These are phyloP conservation scores for Tiliqua scincoides DNA, from an alignment of 2,113 vertebrate species.

Conservation along the genomic window DNA sequence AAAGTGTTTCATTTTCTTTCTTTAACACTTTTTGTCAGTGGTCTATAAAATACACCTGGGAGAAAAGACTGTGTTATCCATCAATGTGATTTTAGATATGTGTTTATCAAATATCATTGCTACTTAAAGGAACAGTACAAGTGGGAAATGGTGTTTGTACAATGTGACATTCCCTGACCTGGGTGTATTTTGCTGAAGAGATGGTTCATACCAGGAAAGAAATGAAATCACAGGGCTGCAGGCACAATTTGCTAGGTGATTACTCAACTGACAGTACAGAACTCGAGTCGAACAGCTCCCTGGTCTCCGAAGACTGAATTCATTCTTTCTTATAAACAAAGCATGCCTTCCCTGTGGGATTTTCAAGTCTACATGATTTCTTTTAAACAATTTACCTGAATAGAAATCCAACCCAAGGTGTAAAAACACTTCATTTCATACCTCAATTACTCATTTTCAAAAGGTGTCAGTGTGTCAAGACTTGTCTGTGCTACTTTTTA, in stretches of 20 bases:
- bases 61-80: slow-evolving; percentile 26
- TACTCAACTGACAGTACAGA: slow-evolving; percentile 68
- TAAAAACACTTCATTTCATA: slow-evolving; percentile 55
- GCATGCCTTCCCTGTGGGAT: slow-evolving; percentile 57
- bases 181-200: slow-evolving; percentile 53
- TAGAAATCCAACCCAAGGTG: slow-evolving; percentile 55
- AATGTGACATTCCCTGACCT: slow-evolving; percentile 42
- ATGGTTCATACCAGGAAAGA: slow-evolving; percentile 67
- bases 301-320: slow-evolving; percentile 68
- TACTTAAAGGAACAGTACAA: slow-evolving; percentile 46
- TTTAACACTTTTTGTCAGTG: slow-evolving; percentile 35
- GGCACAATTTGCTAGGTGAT: slow-evolving; percentile 65
- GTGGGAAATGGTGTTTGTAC: slow-evolving; percentile 58
- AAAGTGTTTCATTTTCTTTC: slow-evolving; percentile 44
- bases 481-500: slow-evolving; percentile 62
- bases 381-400: slow-evolving; percentile 69
- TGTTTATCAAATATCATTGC: slow-evolving; percentile 56
- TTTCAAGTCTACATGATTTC: slow-evolving; percentile 66
- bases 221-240: slow-evolving; percentile 67
- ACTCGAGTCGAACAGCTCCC: slow-evolving; percentile 44
- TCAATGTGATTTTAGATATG: slow-evolving; percentile 40
- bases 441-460: slow-evolving; percentile 65
- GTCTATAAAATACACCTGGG: slow-evolving; percentile 36
- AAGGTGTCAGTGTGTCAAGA: slow-evolving; percentile 61
- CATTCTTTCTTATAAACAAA: slow-evolving; percentile 65